Base-by-base conservation (phyloP, 2,113 vertebrate species). In the Poecilia latipinna region DNA sequence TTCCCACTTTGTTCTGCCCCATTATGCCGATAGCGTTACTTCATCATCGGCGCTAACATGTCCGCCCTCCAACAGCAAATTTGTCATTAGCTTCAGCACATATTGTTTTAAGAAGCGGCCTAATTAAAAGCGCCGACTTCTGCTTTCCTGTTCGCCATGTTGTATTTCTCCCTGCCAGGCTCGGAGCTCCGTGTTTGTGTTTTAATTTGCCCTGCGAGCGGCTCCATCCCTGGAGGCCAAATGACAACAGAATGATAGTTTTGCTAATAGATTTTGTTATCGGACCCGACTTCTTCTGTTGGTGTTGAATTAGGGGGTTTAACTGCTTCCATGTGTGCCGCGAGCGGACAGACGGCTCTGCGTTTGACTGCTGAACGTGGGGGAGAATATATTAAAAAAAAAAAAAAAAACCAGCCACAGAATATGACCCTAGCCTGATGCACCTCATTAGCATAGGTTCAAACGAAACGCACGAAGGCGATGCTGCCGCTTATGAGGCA, bases 191-290 rank as follows among this genome's bases (percentile, higher is more conserved):
- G 62, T 78, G 73, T 42, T 86, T 87, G 79, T 73, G 72, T 83
- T 86, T 86, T 60, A 76, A 80, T 86, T 82, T 73, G 60, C 84
- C 82, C 63, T 0, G 54, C 51, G 70, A 85, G 75, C 82, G 8
- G 54, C 70, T 71, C 67, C 77, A 44, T 89, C 82, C 89, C 87
- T 24, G 2, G 69, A 84, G 86, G 80, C 83, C 67, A 42, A 87
- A 91, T 78, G 84, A 89, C 91, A 92, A 86, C 85, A 90, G 88
- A 89, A 86, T 90, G 86, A 90, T 90, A 88, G 86, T 83, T 92
- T 86, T 86, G 65, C 89, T 93, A 91, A 93, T 92, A 87, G 90
- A 93, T 91, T 93, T 93, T 86, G 88, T 91, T 86, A 90, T 93
- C 90, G 88, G 88, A 91, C 70, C 86, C 81, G 75, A 74, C 85